Base-by-base conservation (phyloP, 1,140 invertebrate species). In the Apolygus lucorum region DNA sequence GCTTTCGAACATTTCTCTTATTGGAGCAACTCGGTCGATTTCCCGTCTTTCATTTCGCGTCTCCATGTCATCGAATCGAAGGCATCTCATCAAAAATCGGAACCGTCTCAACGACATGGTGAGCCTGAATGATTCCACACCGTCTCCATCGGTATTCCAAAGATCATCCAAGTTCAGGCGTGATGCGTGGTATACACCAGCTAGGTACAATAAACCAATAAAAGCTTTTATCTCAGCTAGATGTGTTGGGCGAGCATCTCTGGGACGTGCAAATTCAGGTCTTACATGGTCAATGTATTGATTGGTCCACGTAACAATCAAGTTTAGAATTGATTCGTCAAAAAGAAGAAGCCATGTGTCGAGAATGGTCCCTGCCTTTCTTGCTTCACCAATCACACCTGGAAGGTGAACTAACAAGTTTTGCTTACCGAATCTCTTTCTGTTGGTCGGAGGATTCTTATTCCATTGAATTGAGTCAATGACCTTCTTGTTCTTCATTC, bases 1-100 rank as follows among this genome's bases (percentile, higher is more conserved):
- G 4, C 63, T 52, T 63, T 79, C 74, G 73, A 78, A 80, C 8
- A 79, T n/a, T 52, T 77, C 70, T 49, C 77, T 64, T 54, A 80
- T 76, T 8, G 76, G 74, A 63, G 78, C 78, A 21, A 80, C 69
- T 52, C 72, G 76, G 54, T 79, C 77, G 17, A 42, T 8, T 4
- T 42, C 34, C 34, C 17, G 4, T 42, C 34, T 4, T 17, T 42
- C 4, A 8, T 42, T 42, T 8, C 34, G 34, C 4, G 34, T 42
- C 4, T 4, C 4, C 4, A 4, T 4, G 17, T 42, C 34, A 17
- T 42, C 34, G 17, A 42, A 42, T 42, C 34, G 4, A 4, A 42
- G 34, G 34, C 34, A 42, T 8, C 34, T 4, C 4, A 42, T 4
- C 17, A 42, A 42, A 42, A 42, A 42, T 42, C 34, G 34, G 34